Conservation (phyloP, 1,140 invertebrate species). For the Tetranychus cinnabarinus region DNA sequence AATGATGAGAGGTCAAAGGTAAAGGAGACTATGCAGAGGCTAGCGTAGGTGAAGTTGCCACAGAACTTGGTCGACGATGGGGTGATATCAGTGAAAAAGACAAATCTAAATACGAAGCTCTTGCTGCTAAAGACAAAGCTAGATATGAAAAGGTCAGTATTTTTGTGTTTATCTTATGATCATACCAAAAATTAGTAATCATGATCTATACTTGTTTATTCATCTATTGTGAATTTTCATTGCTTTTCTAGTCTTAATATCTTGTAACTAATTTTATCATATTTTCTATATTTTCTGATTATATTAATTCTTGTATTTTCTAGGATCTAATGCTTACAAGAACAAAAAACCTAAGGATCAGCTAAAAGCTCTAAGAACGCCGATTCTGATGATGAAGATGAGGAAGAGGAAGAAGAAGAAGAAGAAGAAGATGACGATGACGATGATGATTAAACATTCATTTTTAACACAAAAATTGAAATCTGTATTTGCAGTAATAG, state of each 20-base stretch:
- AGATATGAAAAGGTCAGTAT: constrained; percentile 44
- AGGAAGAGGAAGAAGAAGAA: constrained; percentile 13
- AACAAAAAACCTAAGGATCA: constrained; percentile 31
- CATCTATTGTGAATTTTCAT: too few relatives aligned
- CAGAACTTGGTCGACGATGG: constrained; percentile 88
- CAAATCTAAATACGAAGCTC: constrained; percentile 69
- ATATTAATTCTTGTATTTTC: too few relatives aligned
- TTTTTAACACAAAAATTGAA: background rate
- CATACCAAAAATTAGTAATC: background rate
- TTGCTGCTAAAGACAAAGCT: constrained; percentile 79
- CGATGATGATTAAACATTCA: constrained; percentile 9
- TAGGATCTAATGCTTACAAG: constrained; percentile 16
- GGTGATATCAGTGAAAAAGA: constrained; percentile 53
- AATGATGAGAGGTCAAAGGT: constrained; percentile 88
- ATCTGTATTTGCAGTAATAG: background rate
- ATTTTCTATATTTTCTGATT: too few relatives aligned
- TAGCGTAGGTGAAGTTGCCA: constrained; percentile 89
- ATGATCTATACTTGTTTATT: background rate
- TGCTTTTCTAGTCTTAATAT: background rate
- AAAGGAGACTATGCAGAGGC: constrained; percentile 69
- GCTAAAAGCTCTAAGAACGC: constrained; percentile 5
- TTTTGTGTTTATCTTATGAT: background rate
- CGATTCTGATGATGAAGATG: constrained; percentile 10
- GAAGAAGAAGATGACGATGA: constrained; percentile 16
- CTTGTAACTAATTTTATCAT: background rate